Base-by-base conservation (phyloP, 2,888 invertebrate species). In the Diplolepis rosae region DNA sequence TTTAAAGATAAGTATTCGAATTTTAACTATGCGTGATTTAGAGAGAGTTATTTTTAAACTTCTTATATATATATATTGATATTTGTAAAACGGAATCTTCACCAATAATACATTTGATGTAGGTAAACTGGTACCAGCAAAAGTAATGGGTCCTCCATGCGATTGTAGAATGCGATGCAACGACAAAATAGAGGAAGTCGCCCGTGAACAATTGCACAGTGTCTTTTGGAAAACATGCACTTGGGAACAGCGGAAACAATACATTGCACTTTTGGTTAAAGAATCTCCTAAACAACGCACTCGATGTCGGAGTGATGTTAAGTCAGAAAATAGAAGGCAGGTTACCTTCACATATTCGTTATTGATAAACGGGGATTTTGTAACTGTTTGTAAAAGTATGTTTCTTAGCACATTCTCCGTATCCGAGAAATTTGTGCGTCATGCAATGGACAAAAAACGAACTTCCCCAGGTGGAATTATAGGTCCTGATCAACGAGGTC, bases 381-480 rank as follows among this genome's bases (percentile, higher is more conserved):
- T 83, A 50, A 82, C 80, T 4, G 83, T 84, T 9, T 85, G 83
- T 72, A 85, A 84, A 54, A 77, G 78, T 52, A 85, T 84, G 84
- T 84, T 84, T 65, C 78, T 85, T 13, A 83, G 80, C 35, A 85
- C 83, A 1, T 83, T 84, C 52, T 80, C 82, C 0, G 77, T 83
- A 13, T 84, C 83, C 0, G 84, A 85, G 66, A 85, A 84, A 68
- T 82, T 84, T n/a, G 81, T 85, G 24, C 78, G 82, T 4, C 78
- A 82, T 5, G 83, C 80, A 1, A 82, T 84, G 81, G 81, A 81
- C 54, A 85, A 84, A 32, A 84, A 83, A 66, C 71, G 83, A 69
- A 69, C 69, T 7, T 83, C 83, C 4, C 79, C 81, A 0, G 79
- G 77, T 22, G 81, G 83, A 27, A 79, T 83, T 13, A 80, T 83